phyloP scores from a whole-genome alignment of 2,797 vertebrate species.

The Microhierax caerulescens region DNA sequence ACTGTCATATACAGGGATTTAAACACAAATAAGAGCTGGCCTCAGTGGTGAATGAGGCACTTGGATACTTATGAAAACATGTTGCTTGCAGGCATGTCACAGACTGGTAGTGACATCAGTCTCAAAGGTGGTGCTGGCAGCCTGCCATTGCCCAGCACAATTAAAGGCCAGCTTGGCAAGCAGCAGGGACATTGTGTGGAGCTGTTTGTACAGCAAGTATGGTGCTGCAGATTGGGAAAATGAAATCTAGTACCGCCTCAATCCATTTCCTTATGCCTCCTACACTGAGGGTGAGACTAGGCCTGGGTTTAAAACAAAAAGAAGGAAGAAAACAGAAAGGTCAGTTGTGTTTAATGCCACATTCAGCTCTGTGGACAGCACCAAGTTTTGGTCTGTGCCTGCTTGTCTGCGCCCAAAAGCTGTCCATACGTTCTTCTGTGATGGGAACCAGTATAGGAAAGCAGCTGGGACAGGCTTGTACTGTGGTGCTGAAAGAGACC shows the following conservation, averaged over 20 bases:
- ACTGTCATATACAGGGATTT: neutral
- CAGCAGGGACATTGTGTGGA: neutral
- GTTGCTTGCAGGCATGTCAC: neutral
- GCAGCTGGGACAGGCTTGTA: neutral
- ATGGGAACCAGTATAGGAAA: neutral
- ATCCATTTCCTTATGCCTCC: neutral
- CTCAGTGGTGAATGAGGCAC: neutral
- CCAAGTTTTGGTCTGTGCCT: neutral
- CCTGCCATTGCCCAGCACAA: neutral
- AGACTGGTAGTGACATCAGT: neutral
- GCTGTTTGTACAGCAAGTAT: neutral
- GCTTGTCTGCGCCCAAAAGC: neutral
- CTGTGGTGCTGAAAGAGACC: neutral
- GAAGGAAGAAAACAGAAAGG: neutral
- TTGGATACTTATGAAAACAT: neutral
- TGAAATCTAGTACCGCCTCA: neutral
- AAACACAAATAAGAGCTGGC: neutral
- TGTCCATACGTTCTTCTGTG: neutral
- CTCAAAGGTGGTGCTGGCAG: neutral
- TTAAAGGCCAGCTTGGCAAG: neutral
- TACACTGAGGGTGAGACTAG: neutral
- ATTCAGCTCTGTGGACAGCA: neutral
- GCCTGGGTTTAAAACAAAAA: neutral
- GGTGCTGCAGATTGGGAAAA: neutral
- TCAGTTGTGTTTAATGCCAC: neutral